phyloP scores from a whole-genome alignment of 2,113 vertebrate genomes.

The Dolichallabes microphthalmus region DNA sequence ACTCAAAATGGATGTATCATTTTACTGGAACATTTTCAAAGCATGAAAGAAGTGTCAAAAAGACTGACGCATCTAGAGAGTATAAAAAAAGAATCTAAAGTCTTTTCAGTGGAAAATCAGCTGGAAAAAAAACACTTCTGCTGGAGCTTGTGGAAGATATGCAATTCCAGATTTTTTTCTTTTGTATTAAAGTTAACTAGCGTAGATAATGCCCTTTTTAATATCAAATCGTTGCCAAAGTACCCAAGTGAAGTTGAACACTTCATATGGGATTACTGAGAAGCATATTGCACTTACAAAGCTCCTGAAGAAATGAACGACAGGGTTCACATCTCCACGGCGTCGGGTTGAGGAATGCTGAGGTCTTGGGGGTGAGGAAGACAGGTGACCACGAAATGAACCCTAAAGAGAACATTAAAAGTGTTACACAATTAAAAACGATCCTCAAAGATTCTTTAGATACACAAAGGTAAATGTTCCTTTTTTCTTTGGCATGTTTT shows the following conservation, averaged over 20 bases:
- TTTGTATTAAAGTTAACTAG: background rate
- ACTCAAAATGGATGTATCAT: background rate
- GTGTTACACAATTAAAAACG: background rate
- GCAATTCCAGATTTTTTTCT: background rate
- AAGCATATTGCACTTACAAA: conserved; percentile 77
- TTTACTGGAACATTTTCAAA: background rate
- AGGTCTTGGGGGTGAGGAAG: conserved; percentile 83
- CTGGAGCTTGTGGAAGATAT: background rate
- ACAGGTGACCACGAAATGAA: conserved; percentile 73
- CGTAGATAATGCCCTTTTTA: background rate
- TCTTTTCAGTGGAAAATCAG: background rate
- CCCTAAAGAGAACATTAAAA: conserved; percentile 60
- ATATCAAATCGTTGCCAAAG: background rate
- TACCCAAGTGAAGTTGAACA: background rate
- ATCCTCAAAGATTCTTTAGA: background rate
- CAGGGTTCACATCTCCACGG: conserved; percentile 85
- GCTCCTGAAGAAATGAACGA: conserved; percentile 97
- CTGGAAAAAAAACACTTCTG: background rate
- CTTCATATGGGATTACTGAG: background rate
- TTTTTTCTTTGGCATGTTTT: background rate
- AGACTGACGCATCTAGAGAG: background rate
- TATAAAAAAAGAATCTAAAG: background rate
- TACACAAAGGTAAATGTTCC: background rate
- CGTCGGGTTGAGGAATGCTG: conserved; percentile 74
- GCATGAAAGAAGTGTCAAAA: background rate